Percentiles rank a stretch among this genome's conserved stretches.
Evolutionary conservation across 2,888 invertebrate species (phyloP).

Genomic region (Pomacea canaliculata): DNA sequence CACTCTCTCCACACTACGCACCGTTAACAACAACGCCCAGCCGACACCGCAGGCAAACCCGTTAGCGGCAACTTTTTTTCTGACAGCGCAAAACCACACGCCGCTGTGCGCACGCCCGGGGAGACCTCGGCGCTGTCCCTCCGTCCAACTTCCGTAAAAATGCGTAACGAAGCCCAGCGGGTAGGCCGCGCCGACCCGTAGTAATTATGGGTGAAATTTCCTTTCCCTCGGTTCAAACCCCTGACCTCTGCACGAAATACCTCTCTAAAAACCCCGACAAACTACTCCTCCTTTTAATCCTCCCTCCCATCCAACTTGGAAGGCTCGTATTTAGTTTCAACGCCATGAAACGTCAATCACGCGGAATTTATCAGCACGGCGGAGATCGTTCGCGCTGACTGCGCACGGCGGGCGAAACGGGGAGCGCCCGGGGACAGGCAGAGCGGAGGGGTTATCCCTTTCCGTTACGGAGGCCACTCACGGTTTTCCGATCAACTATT

Average conservation of each 20-base stretch:
- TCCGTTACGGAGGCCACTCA: slow-evolving; percentile 24
- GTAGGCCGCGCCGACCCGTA: slow-evolving; percentile 22
- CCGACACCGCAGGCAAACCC: slow-evolving; percentile 22
- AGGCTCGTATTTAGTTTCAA: slow-evolving; percentile 26
- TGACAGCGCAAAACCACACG: slow-evolving; percentile 26
- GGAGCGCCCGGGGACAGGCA: slow-evolving; percentile 27
- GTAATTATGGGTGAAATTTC: slow-evolving; percentile 17
- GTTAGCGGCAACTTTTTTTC: slow-evolving; percentile 23
- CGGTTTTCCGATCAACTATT: slow-evolving; percentile 19
- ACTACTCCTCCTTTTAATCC: slow-evolving; percentile 2
- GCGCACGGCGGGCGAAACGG: slow-evolving; percentile 25
- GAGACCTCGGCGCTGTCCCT: slow-evolving; percentile 19
- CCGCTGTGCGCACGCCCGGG: slow-evolving; percentile 25
- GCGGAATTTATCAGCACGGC: slow-evolving; percentile 30
- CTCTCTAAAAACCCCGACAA: slow-evolving; percentile 7
- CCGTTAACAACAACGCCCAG: slow-evolving; percentile 29
- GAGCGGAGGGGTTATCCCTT: slow-evolving; percentile 24
- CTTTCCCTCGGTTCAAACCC: slow-evolving; percentile 11
- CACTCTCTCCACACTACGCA: slow-evolving; percentile 21
- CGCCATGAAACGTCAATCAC: slow-evolving; percentile 30
- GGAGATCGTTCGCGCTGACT: slow-evolving; percentile 28
- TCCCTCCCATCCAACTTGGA: slow-evolving; percentile 4
- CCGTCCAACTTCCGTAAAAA: slow-evolving; percentile 26
- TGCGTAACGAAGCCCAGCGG: slow-evolving; percentile 29
- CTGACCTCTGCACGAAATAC: slow-evolving; percentile 3